A percentile compares a stretch with the other conserved stretches of the same genome.
phyloP scores from a whole-genome alignment of 2,113 vertebrate genomes.

The Hippocampus zosterae region DNA sequence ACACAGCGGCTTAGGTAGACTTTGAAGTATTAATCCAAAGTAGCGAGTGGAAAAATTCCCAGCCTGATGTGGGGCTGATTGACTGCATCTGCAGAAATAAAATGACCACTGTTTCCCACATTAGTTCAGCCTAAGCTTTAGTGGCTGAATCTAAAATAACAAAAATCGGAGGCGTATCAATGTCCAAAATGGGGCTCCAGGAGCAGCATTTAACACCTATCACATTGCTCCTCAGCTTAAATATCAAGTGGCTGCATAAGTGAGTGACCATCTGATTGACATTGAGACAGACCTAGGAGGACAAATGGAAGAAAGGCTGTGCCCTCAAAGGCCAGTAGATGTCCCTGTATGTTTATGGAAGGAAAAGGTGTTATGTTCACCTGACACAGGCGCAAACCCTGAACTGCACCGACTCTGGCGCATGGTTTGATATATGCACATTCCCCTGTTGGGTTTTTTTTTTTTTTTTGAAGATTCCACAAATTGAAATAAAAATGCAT shows the following conservation, averaged over 20 bases:
- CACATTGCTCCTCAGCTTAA: conserved; percentile 19
- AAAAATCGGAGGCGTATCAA: conserved; percentile 2
- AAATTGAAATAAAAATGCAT: not conserved
- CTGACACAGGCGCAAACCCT: conserved; percentile 24
- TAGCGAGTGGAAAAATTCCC: conserved; percentile 44
- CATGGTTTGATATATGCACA: not conserved
- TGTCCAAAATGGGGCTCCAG: conserved; percentile 12
- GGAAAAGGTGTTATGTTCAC: conserved; percentile 33
- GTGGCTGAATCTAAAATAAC: conserved; percentile 8
- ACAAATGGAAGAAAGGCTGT: conserved; percentile 46
- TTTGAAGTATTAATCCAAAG: conserved; percentile 59
- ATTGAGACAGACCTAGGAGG: conserved; percentile 13
- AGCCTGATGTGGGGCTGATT: conserved; percentile 26
- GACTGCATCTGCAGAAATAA: conserved; percentile 24
- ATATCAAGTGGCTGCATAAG: conserved; percentile 23
- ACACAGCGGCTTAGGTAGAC: conserved; percentile 41
- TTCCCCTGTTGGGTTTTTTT: not conserved
- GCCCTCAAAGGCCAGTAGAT: conserved; percentile 66
- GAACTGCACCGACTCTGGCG: not conserved
- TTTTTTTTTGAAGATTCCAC: not conserved
- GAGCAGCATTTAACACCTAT: not conserved
- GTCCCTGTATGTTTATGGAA: conserved; percentile 65
- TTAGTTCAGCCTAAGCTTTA: conserved; percentile 19
- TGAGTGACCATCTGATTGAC: conserved; percentile 38
- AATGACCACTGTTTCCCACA: conserved; percentile 2